These are phyloP conservation scores for Meandrusa payeni DNA, from an alignment of 2,888 invertebrate genomes.

Conservation along the genomic window DNA sequence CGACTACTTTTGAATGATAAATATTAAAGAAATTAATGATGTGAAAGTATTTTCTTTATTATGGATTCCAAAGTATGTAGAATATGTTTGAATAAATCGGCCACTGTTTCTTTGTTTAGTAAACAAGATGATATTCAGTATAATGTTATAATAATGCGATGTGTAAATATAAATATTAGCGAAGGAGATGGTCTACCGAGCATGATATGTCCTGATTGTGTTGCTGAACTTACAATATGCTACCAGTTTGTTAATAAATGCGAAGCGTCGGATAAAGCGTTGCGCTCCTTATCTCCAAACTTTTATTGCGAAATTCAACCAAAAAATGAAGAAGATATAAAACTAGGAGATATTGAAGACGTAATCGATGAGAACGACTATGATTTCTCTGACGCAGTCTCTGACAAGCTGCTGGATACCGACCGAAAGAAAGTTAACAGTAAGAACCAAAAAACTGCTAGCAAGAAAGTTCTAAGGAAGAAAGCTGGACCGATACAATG, in stretches of 20 bases:
- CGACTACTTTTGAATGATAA: not conserved
- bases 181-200: slow-evolving; percentile 62
- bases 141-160: slow-evolving; percentile 55
- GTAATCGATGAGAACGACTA: slow-evolving; percentile 35
- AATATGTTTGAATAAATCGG: slow-evolving; percentile 57
- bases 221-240: slow-evolving; percentile 46
- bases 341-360: slow-evolving; percentile 38
- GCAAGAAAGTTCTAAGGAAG: slow-evolving; percentile 36
- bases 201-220: slow-evolving; percentile 55
- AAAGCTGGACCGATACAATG: slow-evolving; percentile 54
- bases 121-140: slow-evolving; percentile 50
- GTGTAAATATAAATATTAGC: slow-evolving; percentile 49
- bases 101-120: slow-evolving; percentile 53
- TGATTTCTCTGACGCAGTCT: slow-evolving; percentile 20
- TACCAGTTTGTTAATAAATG: slow-evolving; percentile 61
- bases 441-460: slow-evolving; percentile 27
- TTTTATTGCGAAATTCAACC: slow-evolving; percentile 31
- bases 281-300: slow-evolving; percentile 45
- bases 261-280: slow-evolving; percentile 54
- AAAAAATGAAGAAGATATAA: slow-evolving; percentile 30
- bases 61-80: slow-evolving; percentile 52
- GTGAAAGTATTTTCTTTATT: not conserved
- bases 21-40: not conserved
- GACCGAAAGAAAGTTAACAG: slow-evolving; percentile 25
- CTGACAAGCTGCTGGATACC: slow-evolving; percentile 3